Evolutionary conservation across 2,888 invertebrate genomes (phyloP).

Genomic region (Ophraella communa): DNA sequence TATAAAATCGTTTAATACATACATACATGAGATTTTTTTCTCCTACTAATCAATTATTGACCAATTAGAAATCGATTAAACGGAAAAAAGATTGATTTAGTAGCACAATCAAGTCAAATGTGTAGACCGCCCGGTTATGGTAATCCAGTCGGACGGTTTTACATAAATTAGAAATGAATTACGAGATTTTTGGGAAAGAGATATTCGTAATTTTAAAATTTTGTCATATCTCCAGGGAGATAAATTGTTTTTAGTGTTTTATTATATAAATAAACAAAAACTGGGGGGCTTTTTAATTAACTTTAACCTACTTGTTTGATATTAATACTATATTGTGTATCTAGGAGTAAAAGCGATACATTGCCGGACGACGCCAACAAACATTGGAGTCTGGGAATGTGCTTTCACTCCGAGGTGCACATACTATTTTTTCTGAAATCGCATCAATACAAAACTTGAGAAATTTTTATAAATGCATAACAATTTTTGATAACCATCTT

Average conservation of each 20-base stretch:
- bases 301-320: too few species aligned
- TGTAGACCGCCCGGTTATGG: conserved; percentile 38
- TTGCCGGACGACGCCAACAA: too few species aligned
- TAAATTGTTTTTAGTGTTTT: not conserved
- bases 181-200: not conserved
- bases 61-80: conserved; percentile 27
- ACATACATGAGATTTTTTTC: conserved; percentile 26
- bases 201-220: not conserved
- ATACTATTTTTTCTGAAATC: too few species aligned
- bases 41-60: conserved; percentile 37
- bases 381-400: too few species aligned
- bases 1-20: conserved; percentile 28
- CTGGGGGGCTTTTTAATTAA: too few species aligned
- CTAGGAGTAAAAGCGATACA: too few species aligned
- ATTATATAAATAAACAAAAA: not conserved
- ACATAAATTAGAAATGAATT: not conserved
- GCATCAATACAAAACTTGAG: too few species aligned
- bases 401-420: too few species aligned
- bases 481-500: too few species aligned
- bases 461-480: too few species aligned
- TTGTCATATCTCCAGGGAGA: not conserved
- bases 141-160: conserved; percentile 9
- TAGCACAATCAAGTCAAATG: conserved; percentile 38
- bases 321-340: too few species aligned
- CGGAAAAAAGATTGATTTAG: conserved; percentile 36